Evolutionary conservation across 2,888 invertebrate species (phyloP), one percentile per base, ranked within the genome.

Genomic region (Megaustenia siamemsis): DNA sequence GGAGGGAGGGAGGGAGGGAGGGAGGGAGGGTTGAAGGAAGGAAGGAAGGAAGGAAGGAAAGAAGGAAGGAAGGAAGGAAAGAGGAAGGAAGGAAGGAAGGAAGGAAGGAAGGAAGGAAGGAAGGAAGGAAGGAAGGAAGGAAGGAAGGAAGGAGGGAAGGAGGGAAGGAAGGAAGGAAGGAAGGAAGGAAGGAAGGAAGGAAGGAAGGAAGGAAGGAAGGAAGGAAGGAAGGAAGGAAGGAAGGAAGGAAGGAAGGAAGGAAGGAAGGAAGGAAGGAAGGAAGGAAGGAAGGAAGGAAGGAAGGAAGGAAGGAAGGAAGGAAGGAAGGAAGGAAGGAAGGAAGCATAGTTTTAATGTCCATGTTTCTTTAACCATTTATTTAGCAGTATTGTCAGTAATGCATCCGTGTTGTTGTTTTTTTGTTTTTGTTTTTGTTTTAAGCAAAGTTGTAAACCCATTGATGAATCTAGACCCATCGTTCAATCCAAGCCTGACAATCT

Each of bases 61-160:
- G 43, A 79, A 66, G 15, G 78, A 5, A 38, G 32, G 77, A n/a
- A 60, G n/a, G 49, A 21, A 75, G n/a, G 35, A 43, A 45, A 28
- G 15, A 45, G 15, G 56, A 56, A 56, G 35, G 78, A 78, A n/a
- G 40, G 79, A 79, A 66, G 24, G 43, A 79, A 66, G 15, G 78
- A 35, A 15, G 32, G 77, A 49, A 60, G n/a, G 49, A 45, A 75
- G 35, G n/a, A 75, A 45, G 45, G n/a, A 45, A 28, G 45, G 15
- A 0, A 68, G 43, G 63, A 60, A n/a, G 53, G 66, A 63, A 66
- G 28, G 28, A 63, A 66, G 24, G 63, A 5, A 38, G 43, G 60
- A n/a, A 60, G 45, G 28, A 21, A 75, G 35, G 15, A 73, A 40
- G 40, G 43, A 40, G 18, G 28, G n/a, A 5, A 45, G 56, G 77